Evolutionary conservation across 1,140 invertebrate genomes (phyloP).

Genomic region (Acyrthosiphon pisum): DNA sequence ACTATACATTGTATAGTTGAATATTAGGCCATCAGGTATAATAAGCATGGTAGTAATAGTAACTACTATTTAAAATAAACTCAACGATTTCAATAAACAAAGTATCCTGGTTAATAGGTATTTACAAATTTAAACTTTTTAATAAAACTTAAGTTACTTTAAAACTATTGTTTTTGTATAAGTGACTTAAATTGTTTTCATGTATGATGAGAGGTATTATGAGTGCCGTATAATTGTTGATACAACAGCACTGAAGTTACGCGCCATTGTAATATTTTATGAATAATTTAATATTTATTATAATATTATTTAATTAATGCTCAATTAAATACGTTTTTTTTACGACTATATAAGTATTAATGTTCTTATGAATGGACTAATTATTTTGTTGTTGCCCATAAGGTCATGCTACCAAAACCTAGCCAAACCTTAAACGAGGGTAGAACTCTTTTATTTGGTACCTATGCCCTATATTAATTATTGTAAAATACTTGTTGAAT

Average conservation of each 20-base stretch:
- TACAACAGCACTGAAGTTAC: not conserved
- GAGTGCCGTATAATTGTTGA: not conserved
- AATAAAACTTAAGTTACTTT: not conserved
- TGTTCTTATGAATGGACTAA: not conserved
- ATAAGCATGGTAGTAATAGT: no score
- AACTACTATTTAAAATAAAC: not conserved
- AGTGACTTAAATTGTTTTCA: not conserved
- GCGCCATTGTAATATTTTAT: not conserved
- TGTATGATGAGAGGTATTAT: not conserved
- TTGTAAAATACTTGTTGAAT: not conserved
- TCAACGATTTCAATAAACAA: not conserved
- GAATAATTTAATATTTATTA: not conserved
- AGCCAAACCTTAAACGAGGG: not conserved
- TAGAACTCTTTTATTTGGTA: not conserved
- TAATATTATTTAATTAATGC: not conserved
- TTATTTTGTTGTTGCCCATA: not conserved
- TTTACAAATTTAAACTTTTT: not conserved
- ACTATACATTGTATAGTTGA: not conserved
- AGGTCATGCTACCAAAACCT: no score
- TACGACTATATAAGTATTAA: no score
- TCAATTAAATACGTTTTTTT: not conserved
- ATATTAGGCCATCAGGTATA: not conserved
- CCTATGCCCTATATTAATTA: not conserved
- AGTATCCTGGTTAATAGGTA: accelerated
- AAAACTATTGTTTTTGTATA: not conserved